phyloP scores from a whole-genome alignment of 2,888 invertebrate genomes.

The Ramazzottius varieornatus region DNA sequence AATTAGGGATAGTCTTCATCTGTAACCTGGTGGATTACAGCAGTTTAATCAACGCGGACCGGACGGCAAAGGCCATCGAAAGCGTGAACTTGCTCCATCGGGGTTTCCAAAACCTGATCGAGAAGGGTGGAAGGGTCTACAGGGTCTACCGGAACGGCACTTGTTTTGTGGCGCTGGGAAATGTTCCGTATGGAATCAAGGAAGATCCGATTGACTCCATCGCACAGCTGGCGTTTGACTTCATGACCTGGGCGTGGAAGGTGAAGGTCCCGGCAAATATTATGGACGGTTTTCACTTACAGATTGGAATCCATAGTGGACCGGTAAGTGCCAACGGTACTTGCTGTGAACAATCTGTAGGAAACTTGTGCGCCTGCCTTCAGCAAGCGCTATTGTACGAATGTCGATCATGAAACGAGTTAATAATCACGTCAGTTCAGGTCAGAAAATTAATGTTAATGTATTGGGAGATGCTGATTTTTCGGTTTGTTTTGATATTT shows the following conservation, averaged over 20 bases:
- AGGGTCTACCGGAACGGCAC: not conserved
- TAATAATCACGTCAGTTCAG: too few species aligned
- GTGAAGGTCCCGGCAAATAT: not conserved
- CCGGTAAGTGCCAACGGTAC: not conserved
- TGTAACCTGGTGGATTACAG: not conserved
- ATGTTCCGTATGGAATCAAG: not conserved
- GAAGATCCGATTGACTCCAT: conserved; percentile 1
- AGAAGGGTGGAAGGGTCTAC: not conserved
- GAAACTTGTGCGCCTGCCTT: too few species aligned
- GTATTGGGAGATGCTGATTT: too few species aligned
- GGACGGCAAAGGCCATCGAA: not conserved
- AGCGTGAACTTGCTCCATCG: not conserved
- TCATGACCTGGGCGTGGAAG: not conserved
- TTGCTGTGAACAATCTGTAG: too few species aligned
- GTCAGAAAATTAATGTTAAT: too few species aligned
- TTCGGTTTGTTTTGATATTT: too few species aligned
- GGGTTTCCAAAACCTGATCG: not conserved
- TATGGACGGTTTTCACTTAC: conserved; percentile 1
- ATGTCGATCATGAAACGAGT: too few species aligned
- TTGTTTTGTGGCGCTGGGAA: not conserved
- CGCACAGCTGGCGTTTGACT: not conserved
- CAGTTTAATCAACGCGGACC: not conserved
- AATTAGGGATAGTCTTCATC: not conserved
- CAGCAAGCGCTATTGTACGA: too few species aligned
- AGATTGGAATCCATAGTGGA: conserved; percentile 1